Evolutionary conservation across 2,888 invertebrate genomes (phyloP).

Genomic region (Limnephilus auricula): DNA sequence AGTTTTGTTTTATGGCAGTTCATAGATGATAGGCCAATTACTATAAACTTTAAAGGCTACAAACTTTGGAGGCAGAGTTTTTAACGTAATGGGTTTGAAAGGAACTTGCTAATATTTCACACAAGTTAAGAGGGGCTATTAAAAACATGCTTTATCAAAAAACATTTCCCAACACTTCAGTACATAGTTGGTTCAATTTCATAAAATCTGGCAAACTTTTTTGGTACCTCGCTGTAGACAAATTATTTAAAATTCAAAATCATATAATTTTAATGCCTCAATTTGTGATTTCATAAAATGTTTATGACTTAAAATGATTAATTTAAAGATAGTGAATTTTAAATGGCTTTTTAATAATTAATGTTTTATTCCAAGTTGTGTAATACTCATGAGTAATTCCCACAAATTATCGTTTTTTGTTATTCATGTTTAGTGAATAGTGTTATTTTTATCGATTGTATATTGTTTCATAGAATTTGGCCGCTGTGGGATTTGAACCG

Average conservation of each 20-base stretch:
- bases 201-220: not conserved
- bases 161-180: not conserved
- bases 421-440: not conserved
- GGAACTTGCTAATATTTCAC: no score
- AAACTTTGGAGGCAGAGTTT: no score
- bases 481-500: constrained; percentile 19
- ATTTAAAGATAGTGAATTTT: no score
- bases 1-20: no score
- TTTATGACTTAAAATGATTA: not conserved
- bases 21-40: no score
- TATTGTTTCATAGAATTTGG: constrained; percentile 12
- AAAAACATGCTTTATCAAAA: not conserved
- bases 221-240: not conserved
- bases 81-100: no score
- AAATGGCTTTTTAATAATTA: not conserved
- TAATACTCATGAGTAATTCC: not conserved
- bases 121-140: no score
- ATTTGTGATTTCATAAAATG: not conserved
- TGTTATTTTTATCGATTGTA: not conserved
- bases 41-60: no score
- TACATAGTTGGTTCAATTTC: not conserved
- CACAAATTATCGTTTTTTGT: not conserved
- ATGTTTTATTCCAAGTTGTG: not conserved
- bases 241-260: not conserved
- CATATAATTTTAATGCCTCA: not conserved